Base-by-base conservation (phyloP, 2,888 invertebrate species). In the Prionchulus punctatus region DNA sequence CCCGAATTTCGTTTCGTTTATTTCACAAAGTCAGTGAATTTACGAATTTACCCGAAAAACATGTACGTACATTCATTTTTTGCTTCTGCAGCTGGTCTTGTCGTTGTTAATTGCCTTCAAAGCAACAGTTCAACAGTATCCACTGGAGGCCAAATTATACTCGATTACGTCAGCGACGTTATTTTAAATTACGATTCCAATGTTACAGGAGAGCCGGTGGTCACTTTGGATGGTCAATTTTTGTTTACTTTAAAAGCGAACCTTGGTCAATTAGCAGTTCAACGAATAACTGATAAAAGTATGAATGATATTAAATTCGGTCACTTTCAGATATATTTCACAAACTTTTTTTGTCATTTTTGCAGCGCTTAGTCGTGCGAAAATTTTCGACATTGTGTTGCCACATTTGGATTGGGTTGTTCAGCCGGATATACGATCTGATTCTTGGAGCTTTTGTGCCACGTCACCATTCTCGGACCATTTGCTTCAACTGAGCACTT, bases 101-200 rank as follows among this genome's bases (percentile, higher is more conserved):
- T 83, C 4, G 76, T 84, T 57, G 76, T 84, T 66, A 80, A 83
- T 69, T 84, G 84, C 68, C 75, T 79, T 59, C 82, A n/a, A n/a
- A n/a, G n/a, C n/a, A n/a, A n/a, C n/a, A n/a, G n/a, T n/a, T n/a
- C n/a, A n/a, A n/a, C n/a, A n/a, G n/a, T n/a, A n/a, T n/a, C n/a
- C n/a, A n/a, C n/a, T 79, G 0, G 36, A 36, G 81, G 82, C 0
- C 82, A 83, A 71, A 71, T 84, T 36, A 73, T 82, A 21, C 69
- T 84, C 62, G 84, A 84, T 72, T 82, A 83, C 67, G 73, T 84
- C 59, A 83, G 83, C 1, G 83, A 84, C 69, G 79, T 81, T 1
- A 80, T 83, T 26, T 73, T 82, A 25, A 78, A 79, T 28, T 78
- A 79, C 59, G 81, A 80, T 65, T 76, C 80, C 1, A 77, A 76